phyloP scores from a whole-genome alignment of 1,140 invertebrate genomes.

The Drosophila rhopaloa region DNA sequence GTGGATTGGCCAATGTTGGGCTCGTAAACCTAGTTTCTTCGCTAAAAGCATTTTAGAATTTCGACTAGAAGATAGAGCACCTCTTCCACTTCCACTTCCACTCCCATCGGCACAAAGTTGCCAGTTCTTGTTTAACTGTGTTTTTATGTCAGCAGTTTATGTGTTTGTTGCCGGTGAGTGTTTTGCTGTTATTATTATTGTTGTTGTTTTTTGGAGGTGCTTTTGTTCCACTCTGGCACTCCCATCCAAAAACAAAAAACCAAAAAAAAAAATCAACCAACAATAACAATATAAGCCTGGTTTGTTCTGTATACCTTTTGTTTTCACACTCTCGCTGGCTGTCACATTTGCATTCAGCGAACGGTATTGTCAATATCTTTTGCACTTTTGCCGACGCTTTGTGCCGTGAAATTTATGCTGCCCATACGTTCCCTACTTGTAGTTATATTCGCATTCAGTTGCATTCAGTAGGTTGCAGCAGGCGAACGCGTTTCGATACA shows the following conservation, averaged over 20 bases:
- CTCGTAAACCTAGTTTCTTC: slow-evolving; percentile 73
- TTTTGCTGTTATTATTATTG: slow-evolving; percentile 44
- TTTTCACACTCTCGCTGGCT: slow-evolving; percentile 54
- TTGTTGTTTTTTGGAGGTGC: slow-evolving; percentile 31
- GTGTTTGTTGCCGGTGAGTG: slow-evolving; percentile 32
- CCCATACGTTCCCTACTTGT: slow-evolving; percentile 7
- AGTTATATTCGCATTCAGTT: slow-evolving; percentile 22
- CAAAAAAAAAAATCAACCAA: slow-evolving; percentile 23
- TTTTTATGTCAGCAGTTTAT: slow-evolving; percentile 74
- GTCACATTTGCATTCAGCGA: slow-evolving; percentile 71
- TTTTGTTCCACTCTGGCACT: slow-evolving; percentile 42
- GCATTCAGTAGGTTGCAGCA: slow-evolving; percentile 64
- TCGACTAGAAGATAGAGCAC: slow-evolving; percentile 34
- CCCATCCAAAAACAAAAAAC: slow-evolving; percentile 16
- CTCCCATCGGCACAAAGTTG: slow-evolving; percentile 19
- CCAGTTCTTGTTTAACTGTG: slow-evolving; percentile 63
- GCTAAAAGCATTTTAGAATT: slow-evolving; percentile 55
- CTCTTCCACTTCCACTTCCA: slow-evolving; percentile 3
- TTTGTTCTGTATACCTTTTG: slow-evolving; percentile 47
- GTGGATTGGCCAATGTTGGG: slow-evolving; percentile 44
- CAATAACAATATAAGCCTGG: slow-evolving; percentile 41
- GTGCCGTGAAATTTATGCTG: slow-evolving; percentile 72
- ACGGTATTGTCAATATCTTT: slow-evolving; percentile 69
- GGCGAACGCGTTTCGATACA: slow-evolving; percentile 54
- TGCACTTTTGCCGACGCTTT: slow-evolving; percentile 40